phyloP scores from a whole-genome alignment of 2,888 invertebrate species.

The Lydus trimaculatus region DNA sequence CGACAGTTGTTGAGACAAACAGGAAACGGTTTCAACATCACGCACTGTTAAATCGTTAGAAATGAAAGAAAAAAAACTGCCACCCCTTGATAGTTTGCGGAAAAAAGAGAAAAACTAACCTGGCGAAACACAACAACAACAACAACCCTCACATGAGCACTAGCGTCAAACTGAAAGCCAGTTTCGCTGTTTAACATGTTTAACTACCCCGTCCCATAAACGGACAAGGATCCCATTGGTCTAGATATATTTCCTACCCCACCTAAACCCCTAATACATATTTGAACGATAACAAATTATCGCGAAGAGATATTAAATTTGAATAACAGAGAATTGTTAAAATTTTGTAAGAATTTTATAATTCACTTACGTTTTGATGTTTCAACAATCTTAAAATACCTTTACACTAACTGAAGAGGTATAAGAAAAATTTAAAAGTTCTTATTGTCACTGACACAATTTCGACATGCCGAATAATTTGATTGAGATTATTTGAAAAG shows the following conservation, averaged over 20 bases:
- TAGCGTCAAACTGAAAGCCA: conserved; percentile 35
- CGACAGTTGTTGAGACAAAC: conserved; percentile 11
- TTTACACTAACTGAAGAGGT: background rate
- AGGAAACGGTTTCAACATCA: conserved; percentile 11
- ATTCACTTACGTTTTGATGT: background rate
- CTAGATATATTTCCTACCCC: conserved; percentile 45
- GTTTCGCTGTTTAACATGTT: conserved; percentile 48
- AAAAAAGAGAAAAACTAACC: conserved; percentile 19
- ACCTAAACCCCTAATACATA: conserved; percentile 35
- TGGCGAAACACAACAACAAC: conserved; percentile 34
- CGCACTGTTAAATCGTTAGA: conserved; percentile 11
- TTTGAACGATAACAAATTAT: conserved; percentile 11
- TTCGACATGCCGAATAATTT: background rate
- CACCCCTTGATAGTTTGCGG: conserved; percentile 12
- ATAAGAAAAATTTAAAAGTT: background rate
- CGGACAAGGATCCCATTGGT: conserved; percentile 54
- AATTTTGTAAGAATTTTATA: background rate
- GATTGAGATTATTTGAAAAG: background rate
- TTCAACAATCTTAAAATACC: background rate
- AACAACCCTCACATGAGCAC: conserved; percentile 40
- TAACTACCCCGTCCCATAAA: conserved; percentile 57
- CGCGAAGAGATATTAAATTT: background rate
- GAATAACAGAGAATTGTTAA: background rate
- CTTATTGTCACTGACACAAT: conserved; percentile 1
- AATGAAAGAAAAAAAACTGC: conserved; percentile 3